These are phyloP conservation scores for Brachionus manjavacas DNA, from an alignment of 1,140 invertebrate species.

Conservation along the genomic window DNA sequence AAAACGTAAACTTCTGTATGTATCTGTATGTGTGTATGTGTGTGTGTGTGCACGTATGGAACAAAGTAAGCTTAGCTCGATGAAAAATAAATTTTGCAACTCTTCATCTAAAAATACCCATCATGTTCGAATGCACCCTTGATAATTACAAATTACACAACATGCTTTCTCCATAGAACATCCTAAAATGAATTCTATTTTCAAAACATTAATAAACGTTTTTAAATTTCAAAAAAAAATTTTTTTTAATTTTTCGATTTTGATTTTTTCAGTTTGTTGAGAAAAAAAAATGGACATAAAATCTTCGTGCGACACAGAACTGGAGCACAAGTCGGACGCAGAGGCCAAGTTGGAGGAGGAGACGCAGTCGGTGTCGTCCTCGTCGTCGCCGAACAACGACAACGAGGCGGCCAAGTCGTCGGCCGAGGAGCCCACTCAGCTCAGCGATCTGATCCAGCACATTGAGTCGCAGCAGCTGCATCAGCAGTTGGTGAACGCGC, in stretches of 20 bases:
- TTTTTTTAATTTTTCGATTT: neutral
- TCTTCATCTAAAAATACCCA: neutral
- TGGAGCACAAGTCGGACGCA: neutral
- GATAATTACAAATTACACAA: neutral
- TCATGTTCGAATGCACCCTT: neutral
- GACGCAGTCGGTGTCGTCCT: neutral
- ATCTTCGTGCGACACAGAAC: neutral
- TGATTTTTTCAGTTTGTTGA: neutral
- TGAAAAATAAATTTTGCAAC: neutral
- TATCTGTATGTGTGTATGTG: neutral
- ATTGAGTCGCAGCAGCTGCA: conserved; percentile 10
- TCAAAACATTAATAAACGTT: neutral
- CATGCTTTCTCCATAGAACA: neutral
- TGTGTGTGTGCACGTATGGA: neutral
- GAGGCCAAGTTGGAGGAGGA: neutral
- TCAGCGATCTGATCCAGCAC: neutral
- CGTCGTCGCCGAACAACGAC: conserved; percentile 15
- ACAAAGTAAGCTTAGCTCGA: neutral
- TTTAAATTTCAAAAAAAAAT: neutral
- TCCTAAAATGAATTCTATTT: neutral
- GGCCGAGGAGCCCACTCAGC: neutral
- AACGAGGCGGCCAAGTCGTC: neutral
- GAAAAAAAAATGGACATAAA: conserved; percentile 1
- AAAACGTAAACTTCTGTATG: neutral
- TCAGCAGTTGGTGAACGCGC: neutral